Evolutionary conservation across 1,140 invertebrate species (phyloP).

Genomic region (Harlomillsia oculata): DNA sequence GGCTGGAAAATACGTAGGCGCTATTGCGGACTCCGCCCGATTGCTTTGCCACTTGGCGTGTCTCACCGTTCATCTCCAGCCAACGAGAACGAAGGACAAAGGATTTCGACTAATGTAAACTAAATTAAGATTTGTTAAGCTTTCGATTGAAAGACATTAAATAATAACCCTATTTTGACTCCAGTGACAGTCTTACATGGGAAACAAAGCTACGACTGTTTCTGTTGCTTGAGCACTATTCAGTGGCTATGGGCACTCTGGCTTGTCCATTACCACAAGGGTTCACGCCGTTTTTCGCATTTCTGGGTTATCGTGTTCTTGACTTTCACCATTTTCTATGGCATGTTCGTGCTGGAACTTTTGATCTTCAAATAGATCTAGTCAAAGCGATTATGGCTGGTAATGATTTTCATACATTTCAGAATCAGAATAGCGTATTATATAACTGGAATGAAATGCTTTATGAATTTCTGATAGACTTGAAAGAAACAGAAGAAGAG

Average conservation of each 20-base stretch:
- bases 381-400: constrained; percentile 71
- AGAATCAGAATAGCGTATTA: not conserved
- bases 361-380: constrained; percentile 75
- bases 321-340: constrained; percentile 65
- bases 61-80: constrained; percentile 54
- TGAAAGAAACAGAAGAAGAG: constrained; percentile 54
- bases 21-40: constrained; percentile 56
- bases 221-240: constrained; percentile 62
- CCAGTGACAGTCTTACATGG: constrained; percentile 54
- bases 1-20: constrained; percentile 54
- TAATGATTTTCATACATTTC: constrained; percentile 37
- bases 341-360: constrained; percentile 66
- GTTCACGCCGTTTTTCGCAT: constrained; percentile 75
- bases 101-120: constrained; percentile 67
- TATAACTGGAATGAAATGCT: too few relatives aligned
- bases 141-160: not conserved
- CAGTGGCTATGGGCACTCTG: constrained; percentile 61
- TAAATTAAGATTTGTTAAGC: too few relatives aligned
- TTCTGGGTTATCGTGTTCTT: constrained; percentile 65
- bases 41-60: constrained; percentile 63
- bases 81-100: constrained; percentile 54
- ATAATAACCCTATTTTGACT: constrained; percentile 15
- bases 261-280: constrained; percentile 74
- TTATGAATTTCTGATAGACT: constrained; percentile 51
- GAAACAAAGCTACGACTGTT: constrained; percentile 58